These are phyloP conservation scores for Eumacrocentrus americanus DNA, from an alignment of 2,888 invertebrate species.

Conservation along the genomic window DNA sequence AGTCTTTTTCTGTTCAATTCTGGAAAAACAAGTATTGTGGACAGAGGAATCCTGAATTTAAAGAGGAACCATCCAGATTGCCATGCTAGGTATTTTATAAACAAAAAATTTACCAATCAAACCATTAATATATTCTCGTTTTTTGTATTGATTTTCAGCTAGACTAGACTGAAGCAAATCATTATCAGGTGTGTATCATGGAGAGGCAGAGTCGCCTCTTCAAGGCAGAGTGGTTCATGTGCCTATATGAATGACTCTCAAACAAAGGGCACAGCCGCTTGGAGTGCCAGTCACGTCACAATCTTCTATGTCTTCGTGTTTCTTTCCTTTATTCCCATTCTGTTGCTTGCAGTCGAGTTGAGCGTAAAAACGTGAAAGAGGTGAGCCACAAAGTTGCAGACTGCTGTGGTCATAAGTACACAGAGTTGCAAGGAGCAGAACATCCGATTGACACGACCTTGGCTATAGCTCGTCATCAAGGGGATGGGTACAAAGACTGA, in stretches of 20 bases:
- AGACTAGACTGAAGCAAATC: no score
- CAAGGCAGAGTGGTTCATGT: no score
- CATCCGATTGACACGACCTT: not conserved
- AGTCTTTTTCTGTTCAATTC: not conserved
- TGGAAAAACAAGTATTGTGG: no score
- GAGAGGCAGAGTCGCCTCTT: no score
- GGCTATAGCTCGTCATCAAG: no score
- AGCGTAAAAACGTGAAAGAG: not conserved
- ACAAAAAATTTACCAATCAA: no score
- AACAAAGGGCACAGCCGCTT: not conserved
- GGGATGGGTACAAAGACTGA: no score
- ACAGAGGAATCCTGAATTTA: not conserved
- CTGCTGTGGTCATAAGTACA: not conserved
- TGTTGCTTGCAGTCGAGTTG: not conserved
- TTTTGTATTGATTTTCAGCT: no score
- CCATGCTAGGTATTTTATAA: no score
- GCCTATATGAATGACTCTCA: not conserved
- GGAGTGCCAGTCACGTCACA: not conserved
- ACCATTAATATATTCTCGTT: no score
- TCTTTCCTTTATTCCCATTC: not conserved
- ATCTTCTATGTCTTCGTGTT: not conserved
- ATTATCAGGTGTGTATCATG: no score
- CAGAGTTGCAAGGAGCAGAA: not conserved
- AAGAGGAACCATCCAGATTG: no score
- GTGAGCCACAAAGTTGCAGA: not conserved